These are phyloP conservation scores for Horisme vitalbata DNA, from an alignment of 2,888 invertebrate genomes.

Conservation along the genomic window DNA sequence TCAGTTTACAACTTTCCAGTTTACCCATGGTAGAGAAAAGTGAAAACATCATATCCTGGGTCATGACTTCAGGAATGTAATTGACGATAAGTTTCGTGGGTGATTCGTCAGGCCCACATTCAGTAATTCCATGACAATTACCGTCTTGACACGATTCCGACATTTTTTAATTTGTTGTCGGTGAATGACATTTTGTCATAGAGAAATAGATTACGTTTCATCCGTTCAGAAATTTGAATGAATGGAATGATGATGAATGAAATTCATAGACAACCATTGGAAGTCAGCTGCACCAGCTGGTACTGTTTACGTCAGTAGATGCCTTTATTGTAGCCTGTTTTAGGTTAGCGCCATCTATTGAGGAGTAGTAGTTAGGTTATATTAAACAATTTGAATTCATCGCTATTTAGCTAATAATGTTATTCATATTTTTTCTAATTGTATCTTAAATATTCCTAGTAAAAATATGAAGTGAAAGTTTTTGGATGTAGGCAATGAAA, in stretches of 20 bases:
- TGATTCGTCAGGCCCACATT: constrained; percentile 81
- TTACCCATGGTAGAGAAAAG: constrained; percentile 82
- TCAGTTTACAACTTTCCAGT: constrained; percentile 83
- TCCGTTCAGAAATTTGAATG: constrained; percentile 14
- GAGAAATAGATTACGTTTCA: constrained; percentile 57
- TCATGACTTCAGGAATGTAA: constrained; percentile 83
- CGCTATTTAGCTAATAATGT: neutral
- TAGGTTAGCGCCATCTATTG: constrained; percentile 10
- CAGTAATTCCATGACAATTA: constrained; percentile 82
- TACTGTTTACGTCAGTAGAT: neutral
- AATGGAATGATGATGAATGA: neutral
- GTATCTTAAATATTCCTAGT: too few relatives aligned
- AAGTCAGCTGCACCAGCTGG: neutral
- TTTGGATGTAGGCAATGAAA: too few relatives aligned
- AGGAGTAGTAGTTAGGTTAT: neutral
- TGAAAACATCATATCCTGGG: constrained; percentile 83
- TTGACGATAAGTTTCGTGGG: constrained; percentile 83
- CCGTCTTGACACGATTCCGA: constrained; percentile 84
- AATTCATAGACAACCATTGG: constrained; percentile 15
- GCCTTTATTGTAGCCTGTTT: too few relatives aligned
- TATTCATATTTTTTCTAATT: too few relatives aligned
- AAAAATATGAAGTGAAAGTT: too few relatives aligned
- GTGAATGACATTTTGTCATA: constrained; percentile 77
- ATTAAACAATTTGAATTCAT: too few relatives aligned
- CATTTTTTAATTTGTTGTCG: constrained; percentile 84